phyloP scores from a whole-genome alignment of 2,888 invertebrate genomes.

The Choreutis nemorana region DNA sequence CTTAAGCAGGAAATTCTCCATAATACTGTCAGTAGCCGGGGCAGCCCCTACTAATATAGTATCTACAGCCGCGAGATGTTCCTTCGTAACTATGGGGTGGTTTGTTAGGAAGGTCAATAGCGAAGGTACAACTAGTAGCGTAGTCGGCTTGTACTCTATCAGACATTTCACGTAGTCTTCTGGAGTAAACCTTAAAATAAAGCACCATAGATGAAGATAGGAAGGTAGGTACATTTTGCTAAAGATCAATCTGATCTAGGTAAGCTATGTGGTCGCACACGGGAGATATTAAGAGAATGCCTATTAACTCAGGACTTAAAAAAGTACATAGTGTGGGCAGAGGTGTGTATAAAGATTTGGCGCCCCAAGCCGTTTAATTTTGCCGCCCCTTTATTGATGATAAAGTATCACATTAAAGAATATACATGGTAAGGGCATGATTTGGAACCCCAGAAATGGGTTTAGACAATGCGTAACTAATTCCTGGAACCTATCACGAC shows the following conservation, averaged over 20 bases:
- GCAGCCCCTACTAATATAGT: constrained; percentile 78
- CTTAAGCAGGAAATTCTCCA: constrained; percentile 70
- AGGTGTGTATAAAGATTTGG: too few relatives aligned
- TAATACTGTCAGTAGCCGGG: constrained; percentile 70
- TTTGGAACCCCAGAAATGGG: constrained; percentile 5
- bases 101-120: constrained; percentile 77
- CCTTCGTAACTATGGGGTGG: constrained; percentile 72
- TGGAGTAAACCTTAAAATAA: constrained; percentile 68
- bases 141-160: constrained; percentile 66
- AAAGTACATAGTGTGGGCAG: too few relatives aligned
- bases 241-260: too few relatives aligned
- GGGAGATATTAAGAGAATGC: too few relatives aligned
- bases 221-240: neutral
- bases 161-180: constrained; percentile 74
- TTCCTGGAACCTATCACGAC: constrained; percentile 5
- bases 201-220: neutral
- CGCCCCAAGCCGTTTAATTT: too few relatives aligned
- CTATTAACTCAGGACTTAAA: too few relatives aligned
- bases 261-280: too few relatives aligned
- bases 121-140: constrained; percentile 79
- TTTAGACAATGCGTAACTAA: constrained; percentile 3
- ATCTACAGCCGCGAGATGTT: constrained; percentile 71
- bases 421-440: constrained; percentile 8
- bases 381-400: too few relatives aligned
- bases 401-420: too few relatives aligned